Conservation (phyloP, 1,140 invertebrate species). For the Heliothis subflexa region DNA sequence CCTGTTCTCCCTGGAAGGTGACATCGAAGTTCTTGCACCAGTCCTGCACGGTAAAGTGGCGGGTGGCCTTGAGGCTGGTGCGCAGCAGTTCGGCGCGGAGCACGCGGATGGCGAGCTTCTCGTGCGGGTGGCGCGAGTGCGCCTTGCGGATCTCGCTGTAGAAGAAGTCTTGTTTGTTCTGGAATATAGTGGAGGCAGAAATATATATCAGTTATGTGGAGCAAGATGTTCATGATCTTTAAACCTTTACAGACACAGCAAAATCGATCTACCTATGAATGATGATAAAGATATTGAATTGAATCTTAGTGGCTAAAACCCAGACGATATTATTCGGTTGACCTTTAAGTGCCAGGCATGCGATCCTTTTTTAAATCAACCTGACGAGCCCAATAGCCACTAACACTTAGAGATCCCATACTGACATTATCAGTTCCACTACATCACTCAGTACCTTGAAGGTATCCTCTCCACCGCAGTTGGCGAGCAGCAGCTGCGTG, state of each 20-base stretch:
- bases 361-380: no score
- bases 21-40: constrained; percentile 98
- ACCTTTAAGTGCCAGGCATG: no score
- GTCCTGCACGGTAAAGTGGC: constrained; percentile 91
- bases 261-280: no score
- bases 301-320: no score
- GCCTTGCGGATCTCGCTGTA: constrained; percentile 96
- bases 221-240: background rate
- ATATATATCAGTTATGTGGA: background rate
- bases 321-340: no score
- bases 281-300: no score
- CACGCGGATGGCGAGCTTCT: constrained; percentile 93
- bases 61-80: constrained; percentile 94
- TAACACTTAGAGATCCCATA: no score
- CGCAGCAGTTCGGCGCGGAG: constrained; percentile 93
- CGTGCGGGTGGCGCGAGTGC: constrained; percentile 94
- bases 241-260: no score
- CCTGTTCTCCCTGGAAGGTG: constrained; percentile 96
- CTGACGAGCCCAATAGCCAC: no score
- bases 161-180: constrained; percentile 97
- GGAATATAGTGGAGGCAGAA: background rate
- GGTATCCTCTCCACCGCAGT: constrained; percentile 97
- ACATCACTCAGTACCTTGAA: constrained; percentile 88
- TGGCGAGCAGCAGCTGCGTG: constrained; percentile 96
- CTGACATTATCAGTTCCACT: no score